Evolutionary conservation across 2,797 vertebrate species (phyloP).

Genomic region (Gallinago stenura): DNA sequence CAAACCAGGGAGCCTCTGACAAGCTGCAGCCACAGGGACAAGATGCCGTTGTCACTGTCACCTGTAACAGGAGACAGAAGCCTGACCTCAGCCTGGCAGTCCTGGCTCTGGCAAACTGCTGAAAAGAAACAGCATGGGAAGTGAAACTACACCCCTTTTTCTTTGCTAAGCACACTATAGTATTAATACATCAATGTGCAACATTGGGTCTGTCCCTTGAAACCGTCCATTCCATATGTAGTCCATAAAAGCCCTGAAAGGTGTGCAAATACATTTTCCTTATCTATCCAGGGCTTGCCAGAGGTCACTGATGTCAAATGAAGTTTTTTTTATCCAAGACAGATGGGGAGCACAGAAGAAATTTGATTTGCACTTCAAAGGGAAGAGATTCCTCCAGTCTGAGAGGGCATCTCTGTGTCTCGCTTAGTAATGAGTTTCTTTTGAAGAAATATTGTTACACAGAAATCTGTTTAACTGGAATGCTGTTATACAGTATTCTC

Average conservation of each 20-base stretch:
- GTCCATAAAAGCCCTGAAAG: accelerated
- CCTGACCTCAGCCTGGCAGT: not conserved
- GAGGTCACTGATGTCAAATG: not conserved
- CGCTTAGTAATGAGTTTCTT: not conserved
- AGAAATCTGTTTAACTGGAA: not conserved
- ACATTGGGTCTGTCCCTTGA: not conserved
- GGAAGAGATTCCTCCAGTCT: not conserved
- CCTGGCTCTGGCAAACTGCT: not conserved
- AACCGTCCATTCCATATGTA: accelerated
- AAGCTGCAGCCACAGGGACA: not conserved
- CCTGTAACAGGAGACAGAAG: not conserved
- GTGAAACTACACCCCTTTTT: accelerated
- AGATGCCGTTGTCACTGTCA: not conserved
- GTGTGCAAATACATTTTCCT: not conserved
- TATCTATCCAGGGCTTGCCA: not conserved
- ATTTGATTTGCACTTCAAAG: conserved; percentile 22
- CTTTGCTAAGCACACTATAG: not conserved
- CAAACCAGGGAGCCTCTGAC: not conserved
- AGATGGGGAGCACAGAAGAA: not conserved
- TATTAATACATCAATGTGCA: not conserved
- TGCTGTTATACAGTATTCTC: not conserved
- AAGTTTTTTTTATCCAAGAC: not conserved
- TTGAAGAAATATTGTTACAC: not conserved
- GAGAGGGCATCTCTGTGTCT: not conserved
- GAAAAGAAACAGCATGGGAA: not conserved